Conservation (phyloP, 2,113 vertebrate species). For the cattle (Bos taurus) region DNA sequence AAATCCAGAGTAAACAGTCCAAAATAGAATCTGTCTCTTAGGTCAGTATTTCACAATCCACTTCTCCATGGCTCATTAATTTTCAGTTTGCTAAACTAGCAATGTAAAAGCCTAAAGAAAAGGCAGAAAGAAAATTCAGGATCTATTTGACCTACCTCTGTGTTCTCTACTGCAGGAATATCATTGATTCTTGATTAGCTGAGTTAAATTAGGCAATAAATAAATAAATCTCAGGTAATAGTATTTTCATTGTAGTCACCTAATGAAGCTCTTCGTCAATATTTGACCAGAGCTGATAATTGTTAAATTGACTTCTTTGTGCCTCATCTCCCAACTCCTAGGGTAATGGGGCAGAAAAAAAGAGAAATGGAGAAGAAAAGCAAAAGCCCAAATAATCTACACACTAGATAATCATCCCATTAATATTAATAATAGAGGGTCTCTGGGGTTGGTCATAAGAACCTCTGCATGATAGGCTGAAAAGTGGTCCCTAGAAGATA, state of each 20-base stretch:
- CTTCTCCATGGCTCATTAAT: neutral
- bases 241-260: slow-evolving; percentile 29
- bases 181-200: slow-evolving; percentile 53
- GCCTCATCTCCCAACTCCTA: neutral
- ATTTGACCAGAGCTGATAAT: neutral
- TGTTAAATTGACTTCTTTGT: neutral
- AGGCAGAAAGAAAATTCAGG: neutral
- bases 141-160: slow-evolving; percentile 14
- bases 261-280: slow-evolving; percentile 13
- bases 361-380: neutral
- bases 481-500: neutral
- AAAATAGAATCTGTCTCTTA: neutral
- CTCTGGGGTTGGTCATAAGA: neutral
- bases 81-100: slow-evolving; percentile 21
- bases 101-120: slow-evolving; percentile 26
- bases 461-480: neutral
- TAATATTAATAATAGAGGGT: neutral
- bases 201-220: slow-evolving; percentile 35
- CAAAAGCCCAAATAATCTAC: neutral
- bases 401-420: neutral
- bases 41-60: neutral
- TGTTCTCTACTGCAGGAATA: neutral
- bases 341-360: neutral
- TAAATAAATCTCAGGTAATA: slow-evolving; percentile 38
- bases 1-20: neutral